Percentiles rank a stretch among this genome's conserved stretches.
Evolutionary conservation across 1,140 invertebrate genomes (phyloP).

Genomic region (Sarcophaga bullata): DNA sequence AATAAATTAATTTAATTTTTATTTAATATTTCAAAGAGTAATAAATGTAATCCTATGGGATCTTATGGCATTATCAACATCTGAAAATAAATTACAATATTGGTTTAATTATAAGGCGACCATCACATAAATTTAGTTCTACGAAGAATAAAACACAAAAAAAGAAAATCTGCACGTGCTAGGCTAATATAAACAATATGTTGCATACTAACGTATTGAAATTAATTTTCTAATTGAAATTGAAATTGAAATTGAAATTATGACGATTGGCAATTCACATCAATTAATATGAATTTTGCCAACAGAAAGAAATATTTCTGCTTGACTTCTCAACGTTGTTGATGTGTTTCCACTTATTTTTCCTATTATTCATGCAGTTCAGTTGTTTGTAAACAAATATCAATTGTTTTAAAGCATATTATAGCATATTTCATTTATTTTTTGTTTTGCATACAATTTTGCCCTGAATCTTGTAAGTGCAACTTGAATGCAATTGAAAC

Average conservation of each 20-base stretch:
- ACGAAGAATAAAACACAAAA: not conserved
- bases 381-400: not conserved
- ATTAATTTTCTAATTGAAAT: not conserved
- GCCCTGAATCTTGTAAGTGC: not conserved
- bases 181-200: not conserved
- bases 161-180: not conserved
- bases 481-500: not conserved
- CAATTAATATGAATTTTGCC: conserved; percentile 3
- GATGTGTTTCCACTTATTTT: too few relatives aligned
- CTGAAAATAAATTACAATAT: too few relatives aligned
- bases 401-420: conserved; percentile 11
- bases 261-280: not conserved
- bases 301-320: not conserved
- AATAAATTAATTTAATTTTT: too few relatives aligned
- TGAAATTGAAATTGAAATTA: not conserved
- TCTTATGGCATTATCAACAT: too few relatives aligned
- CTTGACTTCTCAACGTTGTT: too few relatives aligned
- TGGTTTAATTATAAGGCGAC: not conserved
- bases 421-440: not conserved
- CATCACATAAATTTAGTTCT: not conserved
- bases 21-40: too few relatives aligned
- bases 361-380: not conserved
- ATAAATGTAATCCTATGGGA: too few relatives aligned
- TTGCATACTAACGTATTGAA: not conserved
- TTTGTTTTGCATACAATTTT: not conserved